Conservation (phyloP, 2,888 invertebrate species). For the Mactromeris polynyma region DNA sequence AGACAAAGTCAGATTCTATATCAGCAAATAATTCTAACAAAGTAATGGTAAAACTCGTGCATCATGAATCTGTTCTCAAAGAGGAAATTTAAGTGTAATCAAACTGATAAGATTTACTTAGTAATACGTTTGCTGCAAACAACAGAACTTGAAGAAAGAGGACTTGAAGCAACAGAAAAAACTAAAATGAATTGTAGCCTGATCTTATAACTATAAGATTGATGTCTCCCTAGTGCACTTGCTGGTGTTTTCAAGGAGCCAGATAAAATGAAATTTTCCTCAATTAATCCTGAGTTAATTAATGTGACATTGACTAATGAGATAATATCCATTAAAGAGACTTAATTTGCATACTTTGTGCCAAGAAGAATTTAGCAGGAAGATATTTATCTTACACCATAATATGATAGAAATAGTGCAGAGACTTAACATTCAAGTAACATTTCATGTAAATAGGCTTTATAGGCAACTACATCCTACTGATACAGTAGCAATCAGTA, state of each 20-base stretch:
- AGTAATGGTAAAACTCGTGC: neutral
- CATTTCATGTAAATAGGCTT: no score
- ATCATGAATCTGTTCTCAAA: neutral
- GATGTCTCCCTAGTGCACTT: neutral
- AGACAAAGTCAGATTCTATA: neutral
- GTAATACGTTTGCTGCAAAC: neutral
- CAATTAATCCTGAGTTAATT: constrained; percentile 34
- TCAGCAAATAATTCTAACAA: neutral
- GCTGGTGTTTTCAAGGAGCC: neutral
- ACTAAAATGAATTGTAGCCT: constrained; percentile 1
- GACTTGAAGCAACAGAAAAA: neutral
- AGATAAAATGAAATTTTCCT: constrained; percentile 4
- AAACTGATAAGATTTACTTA: neutral
- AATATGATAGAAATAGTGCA: neutral
- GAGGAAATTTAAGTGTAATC: neutral
- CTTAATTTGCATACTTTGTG: constrained; percentile 21
- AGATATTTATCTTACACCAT: neutral
- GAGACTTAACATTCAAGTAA: neutral
- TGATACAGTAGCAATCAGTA: no score
- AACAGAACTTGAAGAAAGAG: neutral
- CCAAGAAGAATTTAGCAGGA: neutral
- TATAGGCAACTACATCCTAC: no score
- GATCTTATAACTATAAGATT: neutral
- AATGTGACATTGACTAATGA: constrained; percentile 34
- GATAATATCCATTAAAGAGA: constrained; percentile 4